A percentile compares a stretch with the other conserved stretches of the same genome.
Evolutionary conservation across 1,140 invertebrate genomes (phyloP).

Genomic region (Lepidurus packardi): DNA sequence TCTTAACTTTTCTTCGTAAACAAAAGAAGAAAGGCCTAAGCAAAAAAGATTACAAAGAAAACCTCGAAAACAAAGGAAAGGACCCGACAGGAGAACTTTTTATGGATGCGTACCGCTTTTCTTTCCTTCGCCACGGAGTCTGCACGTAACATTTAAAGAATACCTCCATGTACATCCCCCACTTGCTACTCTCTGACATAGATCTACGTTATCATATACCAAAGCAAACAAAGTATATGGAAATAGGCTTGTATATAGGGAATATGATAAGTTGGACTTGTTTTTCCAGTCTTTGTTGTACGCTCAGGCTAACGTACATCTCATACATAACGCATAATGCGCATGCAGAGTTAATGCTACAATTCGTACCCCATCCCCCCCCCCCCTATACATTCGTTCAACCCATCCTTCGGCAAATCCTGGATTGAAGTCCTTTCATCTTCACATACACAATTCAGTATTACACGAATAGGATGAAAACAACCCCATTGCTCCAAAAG

Average conservation of each 20-base stretch:
- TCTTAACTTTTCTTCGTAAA: background rate
- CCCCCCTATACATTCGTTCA: background rate
- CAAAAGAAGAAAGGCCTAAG: background rate
- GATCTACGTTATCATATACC: too few relatives aligned
- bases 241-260: too few relatives aligned
- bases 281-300: background rate
- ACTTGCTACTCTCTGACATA: background rate
- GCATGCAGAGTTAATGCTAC: background rate
- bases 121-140: background rate
- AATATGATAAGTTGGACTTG: too few relatives aligned
- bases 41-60: background rate
- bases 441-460: background rate
- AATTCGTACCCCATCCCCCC: background rate
- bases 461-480: background rate
- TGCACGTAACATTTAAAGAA: background rate
- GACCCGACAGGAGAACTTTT: background rate
- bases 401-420: background rate
- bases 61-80: background rate
- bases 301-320: background rate
- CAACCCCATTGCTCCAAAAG: too few relatives aligned
- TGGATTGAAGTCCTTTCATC: background rate
- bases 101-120: background rate
- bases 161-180: background rate
- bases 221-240: too few relatives aligned
- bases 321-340: background rate